Percentiles rank a stretch among this genome's conserved stretches.
Evolutionary conservation across 2,888 invertebrate genomes (phyloP).

Genomic region (Mythimna loreyi): DNA sequence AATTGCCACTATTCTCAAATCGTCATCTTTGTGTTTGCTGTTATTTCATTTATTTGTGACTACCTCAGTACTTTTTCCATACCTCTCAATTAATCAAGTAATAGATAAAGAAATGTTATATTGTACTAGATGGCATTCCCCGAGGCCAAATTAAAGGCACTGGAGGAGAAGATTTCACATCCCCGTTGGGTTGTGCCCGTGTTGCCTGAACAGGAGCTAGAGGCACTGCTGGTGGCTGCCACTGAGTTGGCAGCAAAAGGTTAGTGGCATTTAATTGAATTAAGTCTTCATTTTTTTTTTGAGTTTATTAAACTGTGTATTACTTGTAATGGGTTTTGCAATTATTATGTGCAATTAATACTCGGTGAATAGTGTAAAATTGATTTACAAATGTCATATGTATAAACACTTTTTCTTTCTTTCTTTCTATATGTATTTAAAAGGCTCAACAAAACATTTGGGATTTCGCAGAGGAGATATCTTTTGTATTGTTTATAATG

Average conservation of each 20-base stretch:
- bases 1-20: not conserved
- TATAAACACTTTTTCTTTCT: too few species aligned
- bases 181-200: conserved; percentile 99
- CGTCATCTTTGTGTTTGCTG: too few species aligned
- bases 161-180: conserved; percentile 99
- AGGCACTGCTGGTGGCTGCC: conserved; percentile 96
- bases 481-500: not conserved
- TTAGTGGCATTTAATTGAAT: conserved; percentile 71
- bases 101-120: conserved; percentile 5
- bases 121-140: conserved; percentile 93
- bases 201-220: conserved; percentile 98
- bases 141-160: conserved; percentile 95
- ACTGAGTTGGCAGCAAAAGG: conserved; percentile 97
- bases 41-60: not conserved
- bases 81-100: not conserved
- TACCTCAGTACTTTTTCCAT: not conserved
- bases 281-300: not conserved
- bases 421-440: too few species aligned
- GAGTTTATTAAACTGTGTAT: not conserved
- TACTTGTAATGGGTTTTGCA: not conserved
- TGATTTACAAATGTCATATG: not conserved
- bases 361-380: not conserved
- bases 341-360: not conserved
- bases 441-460: not conserved
- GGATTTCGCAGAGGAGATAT: not conserved